Base-by-base conservation (phyloP, 2,797 vertebrate genomes). In the Muscicapa striata region DNA sequence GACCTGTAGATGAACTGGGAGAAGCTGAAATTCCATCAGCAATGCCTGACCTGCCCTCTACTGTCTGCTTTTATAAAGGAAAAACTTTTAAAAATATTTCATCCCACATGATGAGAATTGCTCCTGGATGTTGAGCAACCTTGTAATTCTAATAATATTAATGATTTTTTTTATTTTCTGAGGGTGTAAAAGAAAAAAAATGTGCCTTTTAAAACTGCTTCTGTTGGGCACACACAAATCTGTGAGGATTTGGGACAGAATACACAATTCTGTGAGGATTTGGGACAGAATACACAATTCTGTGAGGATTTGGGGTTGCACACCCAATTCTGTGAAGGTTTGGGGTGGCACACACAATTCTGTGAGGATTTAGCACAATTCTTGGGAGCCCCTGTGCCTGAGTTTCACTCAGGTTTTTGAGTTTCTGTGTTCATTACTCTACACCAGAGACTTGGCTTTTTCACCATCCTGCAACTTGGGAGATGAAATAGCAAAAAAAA, bases 41-140 rank as follows among this genome's bases (percentile, higher is more conserved):
- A 89, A 4, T 68, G 36, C 58, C 36, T 89, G 59, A 76, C 52
- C 74, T 95, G 70, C 81, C 84, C 70, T 62, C 87, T 92, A 3
- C 88, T 88, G 87, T 51, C 67, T 29, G 59, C 43, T 89, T 91
- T 84, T 61, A 61, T 68, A 70, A 58, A 78, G 67, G 45, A 29
- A 13, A 67, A 27, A 2, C 34, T 84, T 81, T 0, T 5, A 2
- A 64, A 77, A 90, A n/a, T 43, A 14, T 17, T 80, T 67, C 3
- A 10, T 70, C 54, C 49, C 52, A 68, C 27, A 32, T 15, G 4
- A 34, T 61, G 52, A 12, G 49, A 74, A 70, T 74, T 79, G 52
- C 52, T 82, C 41, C 46, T 51, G 59, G 38, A 38, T 41, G 5
- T 72, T 80, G 48, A 63, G 24, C 43, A 85, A 32, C 34, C 26